Base-by-base conservation (phyloP, 1,140 invertebrate species). In the Drosophila lowei region DNA sequence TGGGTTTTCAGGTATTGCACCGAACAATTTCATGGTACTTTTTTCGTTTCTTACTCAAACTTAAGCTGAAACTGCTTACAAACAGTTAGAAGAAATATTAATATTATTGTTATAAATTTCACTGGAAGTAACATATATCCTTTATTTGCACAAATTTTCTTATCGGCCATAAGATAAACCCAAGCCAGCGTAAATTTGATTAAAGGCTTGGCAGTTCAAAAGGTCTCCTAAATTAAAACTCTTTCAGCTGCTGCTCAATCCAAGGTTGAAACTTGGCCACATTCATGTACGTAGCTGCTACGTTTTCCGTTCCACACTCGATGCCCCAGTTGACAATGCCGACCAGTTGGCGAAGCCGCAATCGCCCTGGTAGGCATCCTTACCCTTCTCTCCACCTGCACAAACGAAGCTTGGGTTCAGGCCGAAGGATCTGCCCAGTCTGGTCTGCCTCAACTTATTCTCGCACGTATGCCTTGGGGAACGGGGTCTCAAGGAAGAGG, bases 361-460 rank as follows among this genome's bases (percentile, higher is more conserved):
- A 9, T 38, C 6, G 18, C 9, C 25, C 6, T 1, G 4, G 28
- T 28, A 47, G 18, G 18, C 18, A 18, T 18, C 18, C 18, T 18
- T 18, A 18, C 18, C 18, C 1, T 18, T 18, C 18, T 95, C 93
- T 1, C 95, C 95, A 8, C 93, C 93, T 7, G 93, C 93, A 65
- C 93, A 93, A 11, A 93, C 71, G 61, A 93, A 92, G 18, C 92
- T 91, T 0, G 67, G 46, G 75, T 93, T 74, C 13, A 94, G 77
- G 5, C 76, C 76, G 79, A 93, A 94, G 25, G 66, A 71, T 1
- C 38, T 42, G 9, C 92, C 92, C 11, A 93, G 79, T 23, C 91
- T 42, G 3, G 93, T 93, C 5, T 66, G 66, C 25, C 89, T 83
- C 9, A 95, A 90, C 28, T 81, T 55, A 0, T 25, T 34, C 60